Base-by-base conservation (phyloP, 30 jellyfish, hydroid and myxozoan genomes). In the Turritopsis dohrnii region DNA sequence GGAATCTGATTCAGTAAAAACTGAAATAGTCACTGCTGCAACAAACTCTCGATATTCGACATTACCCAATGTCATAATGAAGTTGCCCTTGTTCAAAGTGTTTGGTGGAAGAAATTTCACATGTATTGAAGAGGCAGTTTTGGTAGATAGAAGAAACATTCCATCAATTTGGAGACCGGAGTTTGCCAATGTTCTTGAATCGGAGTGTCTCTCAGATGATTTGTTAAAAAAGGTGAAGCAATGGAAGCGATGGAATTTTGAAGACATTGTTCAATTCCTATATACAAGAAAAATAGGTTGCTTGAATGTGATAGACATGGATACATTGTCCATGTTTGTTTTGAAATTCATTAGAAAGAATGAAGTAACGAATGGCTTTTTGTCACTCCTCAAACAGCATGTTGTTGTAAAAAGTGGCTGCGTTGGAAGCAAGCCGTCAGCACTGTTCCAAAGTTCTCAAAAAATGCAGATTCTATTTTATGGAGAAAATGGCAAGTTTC, bases 401-500 rank as follows among this genome's bases (percentile, higher is more conserved):
- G 74, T 90, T 28, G 85, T 72, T 9, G 54, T 28, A 21, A 53
- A 85, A 54, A 84, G 82, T 31, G 89, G 72, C 52, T 86, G 87
- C 1, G 22, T 24, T 18, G 23, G 81, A 20, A 18, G 53, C 26
- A 74, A 7, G 84, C 92, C 95, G 18, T 20, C 54, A 26, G 86
- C 71, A 18, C 27, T 90, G 84, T 86, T 85, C 66, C 89, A 85
- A 52, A 71, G 54, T 29, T 21, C 60, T 28, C 72, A 52, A 52
- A 9, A 29, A 18, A 65, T 86, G 72, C 41, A n/a, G 25, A 27
- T 53, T 3, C 87, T 90, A 26, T 82, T 90, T 28, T 16, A 1
- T 21, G 83, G 81, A 21, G 95, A 85, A 29, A 17, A 21, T 0
- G 87, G 85, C 17, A 60, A 79, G 30, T 90, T 90, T 83, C 95